These are phyloP conservation scores for Euura saliciscinereae DNA, from an alignment of 1,140 invertebrate species.

Conservation along the genomic window DNA sequence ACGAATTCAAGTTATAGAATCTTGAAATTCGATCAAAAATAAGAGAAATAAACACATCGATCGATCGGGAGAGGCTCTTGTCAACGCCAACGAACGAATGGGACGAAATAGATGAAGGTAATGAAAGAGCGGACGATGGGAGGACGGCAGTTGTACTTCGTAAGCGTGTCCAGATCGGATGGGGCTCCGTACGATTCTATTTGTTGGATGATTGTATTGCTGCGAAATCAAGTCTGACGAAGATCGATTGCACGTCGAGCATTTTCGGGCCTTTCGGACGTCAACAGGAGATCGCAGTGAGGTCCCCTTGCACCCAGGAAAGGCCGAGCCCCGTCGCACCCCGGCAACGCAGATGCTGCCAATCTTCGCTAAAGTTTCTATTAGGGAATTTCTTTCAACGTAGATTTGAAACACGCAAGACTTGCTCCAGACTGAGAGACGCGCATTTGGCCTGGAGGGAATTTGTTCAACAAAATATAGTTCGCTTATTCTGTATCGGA, in stretches of 20 bases:
- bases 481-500: too few species aligned
- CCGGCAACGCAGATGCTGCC: constrained; percentile 53
- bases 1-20: neutral
- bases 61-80: too few species aligned
- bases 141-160: constrained; percentile 47
- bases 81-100: too few species aligned
- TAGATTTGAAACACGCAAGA: neutral
- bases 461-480: too few species aligned
- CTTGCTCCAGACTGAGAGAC: too few species aligned
- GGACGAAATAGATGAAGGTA: too few species aligned
- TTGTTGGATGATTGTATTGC: constrained; percentile 60
- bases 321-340: neutral
- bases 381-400: constrained; percentile 51
- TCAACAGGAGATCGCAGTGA: constrained; percentile 46
- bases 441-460: too few species aligned
- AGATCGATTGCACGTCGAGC: constrained; percentile 55
- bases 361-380: constrained; percentile 56
- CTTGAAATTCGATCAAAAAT: too few species aligned
- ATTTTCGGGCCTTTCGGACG: constrained; percentile 49
- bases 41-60: too few species aligned
- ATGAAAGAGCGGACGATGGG: too few species aligned
- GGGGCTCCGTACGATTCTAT: constrained; percentile 56
- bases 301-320: neutral
- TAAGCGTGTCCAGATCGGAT: constrained; percentile 41
- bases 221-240: constrained; percentile 62